Evolutionary conservation across 23 tunicate species (phyloP).

Genomic region (Clavelina lepadiformis): DNA sequence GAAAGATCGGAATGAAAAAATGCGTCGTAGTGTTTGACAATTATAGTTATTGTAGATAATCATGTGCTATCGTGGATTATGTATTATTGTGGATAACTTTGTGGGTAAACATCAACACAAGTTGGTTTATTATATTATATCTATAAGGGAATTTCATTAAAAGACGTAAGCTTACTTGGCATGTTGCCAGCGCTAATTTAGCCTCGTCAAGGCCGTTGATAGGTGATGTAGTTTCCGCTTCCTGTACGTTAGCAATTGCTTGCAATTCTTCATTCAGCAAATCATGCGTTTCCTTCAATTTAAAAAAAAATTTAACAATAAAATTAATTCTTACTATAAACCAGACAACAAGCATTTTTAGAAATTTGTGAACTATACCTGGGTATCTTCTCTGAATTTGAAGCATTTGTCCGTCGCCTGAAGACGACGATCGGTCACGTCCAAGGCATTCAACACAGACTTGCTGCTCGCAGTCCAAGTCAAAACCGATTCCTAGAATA

Average conservation of each 20-base stretch:
- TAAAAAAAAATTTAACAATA: neutral
- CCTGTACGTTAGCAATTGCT: constrained; percentile 2
- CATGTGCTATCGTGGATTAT: too few species aligned
- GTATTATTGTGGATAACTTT: too few species aligned
- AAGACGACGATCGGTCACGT: constrained; percentile 52
- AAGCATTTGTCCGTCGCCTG: constrained; percentile 47
- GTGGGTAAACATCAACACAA: too few species aligned
- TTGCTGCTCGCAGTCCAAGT: constrained; percentile 48
- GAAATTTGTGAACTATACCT: constrained; percentile 15
- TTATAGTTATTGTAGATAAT: too few species aligned
- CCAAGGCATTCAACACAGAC: constrained; percentile 59
- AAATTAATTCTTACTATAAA: neutral
- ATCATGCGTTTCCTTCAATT: constrained; percentile 23
- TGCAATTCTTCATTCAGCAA: constrained; percentile 14
- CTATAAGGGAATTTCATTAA: neutral
- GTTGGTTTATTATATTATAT: too few species aligned
- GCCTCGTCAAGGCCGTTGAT: constrained; percentile 14
- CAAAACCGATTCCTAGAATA: constrained; percentile 35
- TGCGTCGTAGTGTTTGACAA: too few species aligned
- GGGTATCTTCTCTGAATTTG: constrained; percentile 48
- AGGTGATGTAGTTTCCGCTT: neutral
- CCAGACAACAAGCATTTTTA: neutral
- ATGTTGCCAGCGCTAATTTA: neutral
- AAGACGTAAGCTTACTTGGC: constrained; percentile 9
- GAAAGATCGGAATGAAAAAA: too few species aligned